These are phyloP conservation scores for Phaethon lepturus DNA, from an alignment of 2,113 vertebrate species.

Conservation along the genomic window DNA sequence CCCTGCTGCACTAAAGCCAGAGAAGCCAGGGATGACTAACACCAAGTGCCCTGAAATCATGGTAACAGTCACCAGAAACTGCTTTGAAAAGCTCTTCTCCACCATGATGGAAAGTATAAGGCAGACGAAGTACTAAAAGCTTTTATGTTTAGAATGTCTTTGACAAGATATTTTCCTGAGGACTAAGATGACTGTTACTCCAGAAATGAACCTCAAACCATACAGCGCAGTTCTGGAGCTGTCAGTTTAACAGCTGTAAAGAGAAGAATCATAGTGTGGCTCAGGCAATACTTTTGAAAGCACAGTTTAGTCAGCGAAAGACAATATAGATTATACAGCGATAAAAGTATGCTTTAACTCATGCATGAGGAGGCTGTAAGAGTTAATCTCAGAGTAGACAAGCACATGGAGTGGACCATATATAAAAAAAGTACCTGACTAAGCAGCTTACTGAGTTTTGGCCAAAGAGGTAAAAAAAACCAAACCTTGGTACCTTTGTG, in stretches of 20 bases:
- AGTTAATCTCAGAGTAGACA: not conserved
- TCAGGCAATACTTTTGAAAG: not conserved
- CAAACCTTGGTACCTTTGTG: not conserved
- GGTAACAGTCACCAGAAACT: not conserved
- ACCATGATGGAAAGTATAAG: not conserved
- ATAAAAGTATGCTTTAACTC: not conserved
- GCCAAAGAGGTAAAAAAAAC: not conserved
- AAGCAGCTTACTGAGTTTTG: not conserved
- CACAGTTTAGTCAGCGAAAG: not conserved
- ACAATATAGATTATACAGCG: not conserved
- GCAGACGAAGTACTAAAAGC: not conserved
- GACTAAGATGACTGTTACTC: not conserved
- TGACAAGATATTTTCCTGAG: not conserved
- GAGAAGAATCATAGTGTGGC: not conserved
- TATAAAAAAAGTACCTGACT: not conserved
- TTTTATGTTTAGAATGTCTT: not conserved
- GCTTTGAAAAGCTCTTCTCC: not conserved
- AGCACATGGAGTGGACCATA: not conserved
- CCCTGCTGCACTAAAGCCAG: not conserved
- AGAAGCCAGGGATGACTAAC: not conserved
- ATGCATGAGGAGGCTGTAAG: not conserved
- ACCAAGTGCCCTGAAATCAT: not conserved
- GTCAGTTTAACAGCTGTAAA: not conserved
- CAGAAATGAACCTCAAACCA: not conserved
- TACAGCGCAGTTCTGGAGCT: not conserved